phyloP scores from a whole-genome alignment of 2,113 vertebrate genomes.

The Xenotilapia caudafasciata region DNA sequence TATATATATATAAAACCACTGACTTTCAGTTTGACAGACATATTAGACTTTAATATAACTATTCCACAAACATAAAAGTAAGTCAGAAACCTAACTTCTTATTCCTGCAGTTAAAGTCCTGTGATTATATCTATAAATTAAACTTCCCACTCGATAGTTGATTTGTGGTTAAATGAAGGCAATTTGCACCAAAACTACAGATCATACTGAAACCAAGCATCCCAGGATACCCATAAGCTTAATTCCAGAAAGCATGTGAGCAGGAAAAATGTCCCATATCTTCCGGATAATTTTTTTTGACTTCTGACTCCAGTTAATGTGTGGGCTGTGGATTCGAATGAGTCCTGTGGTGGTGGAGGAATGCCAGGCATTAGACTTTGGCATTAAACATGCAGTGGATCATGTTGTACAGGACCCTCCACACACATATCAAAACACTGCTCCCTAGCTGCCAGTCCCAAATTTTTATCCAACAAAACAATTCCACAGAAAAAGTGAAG shows the following conservation, averaged over 20 bases:
- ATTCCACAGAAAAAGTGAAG: not conserved
- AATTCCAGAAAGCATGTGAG: not conserved
- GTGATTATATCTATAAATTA: not conserved
- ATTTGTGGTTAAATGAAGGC: not conserved
- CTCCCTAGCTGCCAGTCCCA: not conserved
- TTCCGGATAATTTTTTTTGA: not conserved
- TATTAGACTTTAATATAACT: not conserved
- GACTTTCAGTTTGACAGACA: not conserved
- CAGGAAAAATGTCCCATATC: not conserved
- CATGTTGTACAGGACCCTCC: not conserved
- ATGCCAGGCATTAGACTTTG: not conserved
- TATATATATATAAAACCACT: rapidly evolving
- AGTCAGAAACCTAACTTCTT: not conserved
- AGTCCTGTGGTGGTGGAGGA: not conserved
- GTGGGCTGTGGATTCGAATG: not conserved
- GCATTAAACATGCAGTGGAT: not conserved
- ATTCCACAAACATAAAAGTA: not conserved
- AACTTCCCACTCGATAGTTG: not conserved
- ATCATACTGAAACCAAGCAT: not conserved
- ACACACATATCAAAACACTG: not conserved
- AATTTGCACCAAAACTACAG: not conserved
- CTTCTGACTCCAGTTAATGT: not conserved
- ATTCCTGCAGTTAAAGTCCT: not conserved
- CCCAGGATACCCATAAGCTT: not conserved
- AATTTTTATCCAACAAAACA: not conserved